phyloP scores from a whole-genome alignment of 2,888 invertebrate species.

The Ellobium chinense region DNA sequence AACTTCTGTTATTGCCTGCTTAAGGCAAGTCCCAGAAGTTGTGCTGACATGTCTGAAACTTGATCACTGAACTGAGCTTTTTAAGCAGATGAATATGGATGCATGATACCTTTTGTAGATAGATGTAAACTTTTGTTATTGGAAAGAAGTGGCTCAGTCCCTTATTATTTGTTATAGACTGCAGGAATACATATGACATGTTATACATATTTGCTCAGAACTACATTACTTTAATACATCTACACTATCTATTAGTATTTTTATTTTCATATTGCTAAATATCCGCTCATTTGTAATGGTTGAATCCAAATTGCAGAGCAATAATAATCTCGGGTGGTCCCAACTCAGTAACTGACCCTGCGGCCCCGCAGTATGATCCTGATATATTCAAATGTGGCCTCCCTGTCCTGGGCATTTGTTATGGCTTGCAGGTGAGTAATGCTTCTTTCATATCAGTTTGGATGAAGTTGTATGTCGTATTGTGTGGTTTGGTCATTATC shows the following conservation, averaged over 20 bases:
- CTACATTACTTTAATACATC: no score
- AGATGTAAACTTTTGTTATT: no score
- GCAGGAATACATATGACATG: no score
- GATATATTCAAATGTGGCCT: conserved; percentile 97
- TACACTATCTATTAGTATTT: no score
- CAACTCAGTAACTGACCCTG: conserved; percentile 95
- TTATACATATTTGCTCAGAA: no score
- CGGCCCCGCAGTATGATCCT: conserved; percentile 96
- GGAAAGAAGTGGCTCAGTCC: no score
- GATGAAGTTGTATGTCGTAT: no score
- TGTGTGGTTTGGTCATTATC: no score
- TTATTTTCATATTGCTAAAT: no score
- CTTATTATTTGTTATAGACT: no score
- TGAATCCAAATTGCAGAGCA: conserved; percentile 83
- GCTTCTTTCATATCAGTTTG: no score
- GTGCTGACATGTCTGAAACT: neutral
- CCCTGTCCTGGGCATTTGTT: conserved; percentile 97
- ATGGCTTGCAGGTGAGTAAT: conserved; percentile 90
- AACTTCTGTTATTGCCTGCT: no score
- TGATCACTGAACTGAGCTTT: neutral
- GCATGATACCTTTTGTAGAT: neutral
- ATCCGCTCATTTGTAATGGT: neutral
- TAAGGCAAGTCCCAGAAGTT: neutral
- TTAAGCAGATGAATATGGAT: neutral
- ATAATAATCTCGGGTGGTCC: conserved; percentile 99